Base-by-base conservation (phyloP, 2,113 vertebrate genomes). In the Argyrosomus japonicus region DNA sequence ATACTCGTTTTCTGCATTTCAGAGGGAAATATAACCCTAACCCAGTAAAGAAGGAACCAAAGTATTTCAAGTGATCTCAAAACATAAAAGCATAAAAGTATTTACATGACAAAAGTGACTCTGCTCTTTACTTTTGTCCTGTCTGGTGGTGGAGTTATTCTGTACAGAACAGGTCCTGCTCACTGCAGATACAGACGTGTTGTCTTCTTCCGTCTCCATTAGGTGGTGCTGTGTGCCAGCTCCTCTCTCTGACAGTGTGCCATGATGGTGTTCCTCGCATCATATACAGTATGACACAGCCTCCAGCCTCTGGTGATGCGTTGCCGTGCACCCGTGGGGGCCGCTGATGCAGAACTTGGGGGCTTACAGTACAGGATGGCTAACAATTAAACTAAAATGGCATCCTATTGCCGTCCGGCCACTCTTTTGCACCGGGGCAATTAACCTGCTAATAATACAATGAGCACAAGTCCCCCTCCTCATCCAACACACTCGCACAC, bases 401-500 rank as follows among this genome's bases (percentile, higher is more conserved):
- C 84, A 75, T 92, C 85, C 83, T 88, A 79, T 81, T 79, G 83
- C 82, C 70, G 85, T 87, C 86, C 53, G 63, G 85, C n/a, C 83
- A 84, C 62, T 80, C 81, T 91, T 67, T 79, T 85, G 89, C 86
- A 89, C 84, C 62, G 77, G 89, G 91, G 82, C 94, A 95, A 93
- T 95, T 95, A 94, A 95, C 92, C 93, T 93, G 86, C 81, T 89
- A 89, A 90, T 91, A 92, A 94, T 82, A 90, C 91, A 94, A 86
- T 90, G 75, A 79, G 77, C 78, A 81, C 54, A 70, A 72, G 40
- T 61, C 71, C 63, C 68, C 53, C 73, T 80, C 54, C 71, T 45
- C 56, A 47, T 47, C 15, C 50, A 69, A 21, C 69, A 45, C 71
- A 74, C 61, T 61, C 65, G 32, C 71, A 70, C 54, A 23, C 43